A percentile compares a stretch with the other conserved stretches of the same genome.
Conservation (phyloP, 2,797 vertebrate species). For the Gymnocypris eckloni region DNA sequence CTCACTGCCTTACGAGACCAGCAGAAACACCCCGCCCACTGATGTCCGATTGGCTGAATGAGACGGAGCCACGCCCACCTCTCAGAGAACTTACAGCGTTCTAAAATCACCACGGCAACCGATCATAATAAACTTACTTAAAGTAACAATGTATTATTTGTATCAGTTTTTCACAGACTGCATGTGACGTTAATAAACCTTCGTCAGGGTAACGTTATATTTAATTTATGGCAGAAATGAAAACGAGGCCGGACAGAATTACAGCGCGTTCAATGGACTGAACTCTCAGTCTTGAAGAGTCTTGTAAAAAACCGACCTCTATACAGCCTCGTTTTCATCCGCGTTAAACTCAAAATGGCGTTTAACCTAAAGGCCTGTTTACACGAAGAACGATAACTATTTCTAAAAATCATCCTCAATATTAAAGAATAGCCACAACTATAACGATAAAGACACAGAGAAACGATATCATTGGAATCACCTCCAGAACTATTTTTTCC, state of each 20-base stretch:
- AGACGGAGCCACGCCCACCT: conserved; percentile 22
- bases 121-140: neutral
- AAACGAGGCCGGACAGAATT: neutral
- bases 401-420: neutral
- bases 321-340: neutral
- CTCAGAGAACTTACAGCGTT: neutral
- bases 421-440: neutral
- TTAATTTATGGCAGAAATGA: neutral
- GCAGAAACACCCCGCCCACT: conserved; percentile 54
- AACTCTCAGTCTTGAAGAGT: neutral
- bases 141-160: neutral
- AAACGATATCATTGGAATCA: neutral
- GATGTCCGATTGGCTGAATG: conserved; percentile 38
- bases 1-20: conserved; percentile 72
- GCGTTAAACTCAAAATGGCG: neutral
- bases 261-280: neutral
- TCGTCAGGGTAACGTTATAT: neutral
- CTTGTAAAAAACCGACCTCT: no score
- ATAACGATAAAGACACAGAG: no score
- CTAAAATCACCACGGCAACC: neutral
- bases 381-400: neutral
- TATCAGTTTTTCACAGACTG: conserved; percentile 56
- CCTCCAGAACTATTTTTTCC: neutral
- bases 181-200: conserved; percentile 33
- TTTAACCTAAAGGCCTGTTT: neutral